Evolutionary conservation across 53 echinoderm and acorn worm species (phyloP), one percentile per base, ranked within the genome.

Genomic region (Actinopyga echinites): DNA sequence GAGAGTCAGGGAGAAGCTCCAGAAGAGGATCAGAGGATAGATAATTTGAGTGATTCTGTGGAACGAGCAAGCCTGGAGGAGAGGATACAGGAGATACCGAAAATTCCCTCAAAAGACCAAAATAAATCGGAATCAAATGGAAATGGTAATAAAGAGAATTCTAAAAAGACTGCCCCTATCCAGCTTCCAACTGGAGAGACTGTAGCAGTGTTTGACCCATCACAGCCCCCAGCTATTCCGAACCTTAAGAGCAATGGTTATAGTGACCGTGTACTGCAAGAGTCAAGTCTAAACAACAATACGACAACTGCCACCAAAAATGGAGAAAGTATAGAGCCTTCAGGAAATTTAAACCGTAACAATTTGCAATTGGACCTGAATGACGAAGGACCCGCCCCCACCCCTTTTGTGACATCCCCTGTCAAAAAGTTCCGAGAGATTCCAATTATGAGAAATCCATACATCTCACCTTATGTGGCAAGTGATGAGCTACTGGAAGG

Each of bases 391-490:
- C 68, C 78, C 59, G 71, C 91, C 8, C 93, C 96, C 0, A 42
- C 93, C 4, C 86, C 95, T 19, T 96, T 93, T 56, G 88, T 96
- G 55, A 79, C 64, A 53, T 90, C 99, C 6, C 99, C 99, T 7
- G 91, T 99, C 74, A 90, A 92, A 62, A 84, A 78, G 65, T 92
- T 92, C 75, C 75, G 80, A 34, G 93, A 99, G 56, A 92, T 88
- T 17, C 99, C 99, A 6, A 99, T 99, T 85, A 91, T 99, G 90
- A 89, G 80, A 56, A 99, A 99, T 52, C 89, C 91, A 5, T 99
- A 99, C 87, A 85, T 99, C 83, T 99, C 99, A 42, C 99, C 99
- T 4, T 59, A 95, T 36, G 88, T 83, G 24, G 92, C 99, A 0
- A 83, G 86, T 33, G 99, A 92, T 68, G 99, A 99, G 24, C 85